A percentile compares a stretch with the other conserved stretches of the same genome.
These are phyloP conservation scores for Boloria euphrosyne DNA, from an alignment of 2,888 invertebrate genomes.

Conservation along the genomic window DNA sequence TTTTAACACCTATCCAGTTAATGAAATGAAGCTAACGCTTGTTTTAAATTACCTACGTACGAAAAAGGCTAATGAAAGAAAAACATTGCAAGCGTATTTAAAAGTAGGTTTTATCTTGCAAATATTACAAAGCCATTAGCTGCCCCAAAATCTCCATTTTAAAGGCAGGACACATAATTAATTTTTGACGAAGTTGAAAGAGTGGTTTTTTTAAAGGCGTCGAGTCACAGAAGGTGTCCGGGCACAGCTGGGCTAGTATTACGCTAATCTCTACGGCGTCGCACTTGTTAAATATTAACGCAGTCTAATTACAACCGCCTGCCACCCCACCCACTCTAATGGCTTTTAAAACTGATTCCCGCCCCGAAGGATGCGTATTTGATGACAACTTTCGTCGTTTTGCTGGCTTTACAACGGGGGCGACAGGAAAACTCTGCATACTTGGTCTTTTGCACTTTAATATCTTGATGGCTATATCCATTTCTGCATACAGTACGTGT, in stretches of 20 bases:
- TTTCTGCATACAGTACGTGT: conserved; percentile 31
- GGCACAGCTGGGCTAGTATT: conserved; percentile 68
- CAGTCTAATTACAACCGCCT: conserved; percentile 76
- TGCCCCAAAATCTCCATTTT: conserved; percentile 51
- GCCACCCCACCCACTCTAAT: conserved; percentile 63
- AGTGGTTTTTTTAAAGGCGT: conserved; percentile 69
- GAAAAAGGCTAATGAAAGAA: conserved; percentile 48
- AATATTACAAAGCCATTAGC: conserved; percentile 65
- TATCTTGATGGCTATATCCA: conserved; percentile 39
- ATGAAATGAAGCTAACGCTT: conserved; percentile 44
- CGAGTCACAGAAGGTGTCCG: conserved; percentile 66
- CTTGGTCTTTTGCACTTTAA: conserved; percentile 48
- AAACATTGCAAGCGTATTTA: conserved; percentile 46
- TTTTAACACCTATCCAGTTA: conserved; percentile 49
- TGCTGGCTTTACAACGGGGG: conserved; percentile 52
- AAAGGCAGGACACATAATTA: conserved; percentile 61
- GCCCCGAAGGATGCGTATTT: conserved; percentile 79
- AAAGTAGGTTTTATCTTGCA: conserved; percentile 37
- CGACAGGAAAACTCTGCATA: conserved; percentile 42
- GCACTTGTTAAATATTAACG: conserved; percentile 83
- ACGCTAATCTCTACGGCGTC: conserved; percentile 73
- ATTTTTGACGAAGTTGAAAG: conserved; percentile 72
- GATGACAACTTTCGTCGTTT: conserved; percentile 77
- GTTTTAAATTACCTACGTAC: conserved; percentile 13
- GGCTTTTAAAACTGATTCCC: conserved; percentile 82